Conservation (phyloP, 2,113 vertebrate species). For the Himantopus leucocephalus region DNA sequence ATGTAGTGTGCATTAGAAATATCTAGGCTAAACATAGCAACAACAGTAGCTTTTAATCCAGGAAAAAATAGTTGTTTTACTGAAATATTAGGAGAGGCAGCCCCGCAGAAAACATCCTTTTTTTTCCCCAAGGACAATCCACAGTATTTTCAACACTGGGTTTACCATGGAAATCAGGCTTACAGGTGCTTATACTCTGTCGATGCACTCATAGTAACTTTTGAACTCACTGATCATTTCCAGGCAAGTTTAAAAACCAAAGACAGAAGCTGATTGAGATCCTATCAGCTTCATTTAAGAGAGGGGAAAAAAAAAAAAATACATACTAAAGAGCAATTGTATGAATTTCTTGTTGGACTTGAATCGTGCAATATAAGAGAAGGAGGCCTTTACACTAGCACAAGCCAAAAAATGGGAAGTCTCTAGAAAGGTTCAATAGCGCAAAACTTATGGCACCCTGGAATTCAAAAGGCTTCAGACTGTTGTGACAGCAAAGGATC, state of each 20-base stretch:
- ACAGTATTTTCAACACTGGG: not conserved
- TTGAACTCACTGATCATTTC: not conserved
- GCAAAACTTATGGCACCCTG: not conserved
- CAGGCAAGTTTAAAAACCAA: not conserved
- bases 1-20: not conserved
- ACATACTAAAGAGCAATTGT: not conserved
- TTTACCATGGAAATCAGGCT: not conserved
- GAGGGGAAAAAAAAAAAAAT: not conserved
- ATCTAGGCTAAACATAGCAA: conserved; percentile 3
- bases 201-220: not conserved
- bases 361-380: not conserved
- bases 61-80: not conserved
- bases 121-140: not conserved
- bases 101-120: not conserved
- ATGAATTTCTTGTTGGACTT: not conserved
- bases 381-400: not conserved
- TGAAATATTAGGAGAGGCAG: not conserved
- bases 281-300: not conserved
- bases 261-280: not conserved
- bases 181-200: not conserved
- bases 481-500: not conserved
- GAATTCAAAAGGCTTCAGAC: not conserved
- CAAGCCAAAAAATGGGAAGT: not conserved
- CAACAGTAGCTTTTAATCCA: not conserved
- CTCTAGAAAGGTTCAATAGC: not conserved